Evolutionary conservation across 2,797 vertebrate genomes (phyloP).

Genomic region (Antrozous pallidus): DNA sequence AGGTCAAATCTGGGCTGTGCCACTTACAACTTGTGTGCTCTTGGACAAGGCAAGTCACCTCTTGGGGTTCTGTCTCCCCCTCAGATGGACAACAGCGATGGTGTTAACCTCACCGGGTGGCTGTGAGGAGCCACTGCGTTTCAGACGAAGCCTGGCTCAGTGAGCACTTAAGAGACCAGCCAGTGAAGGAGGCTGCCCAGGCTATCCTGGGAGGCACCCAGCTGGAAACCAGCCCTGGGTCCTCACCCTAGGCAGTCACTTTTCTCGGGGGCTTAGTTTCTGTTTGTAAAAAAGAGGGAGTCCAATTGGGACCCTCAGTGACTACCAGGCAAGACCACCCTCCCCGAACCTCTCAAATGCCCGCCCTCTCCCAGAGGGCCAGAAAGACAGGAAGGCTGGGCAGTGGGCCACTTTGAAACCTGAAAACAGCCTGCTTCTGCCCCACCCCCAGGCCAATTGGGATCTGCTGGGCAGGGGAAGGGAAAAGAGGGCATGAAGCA

Average conservation of each 20-base stretch:
- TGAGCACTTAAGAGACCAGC: neutral
- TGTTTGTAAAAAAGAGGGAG: neutral
- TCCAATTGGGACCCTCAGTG: neutral
- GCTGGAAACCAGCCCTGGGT: neutral
- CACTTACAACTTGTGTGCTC: neutral
- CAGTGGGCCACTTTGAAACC: neutral
- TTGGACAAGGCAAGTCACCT: neutral
- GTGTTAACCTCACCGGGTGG: neutral
- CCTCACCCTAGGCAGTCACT: neutral
- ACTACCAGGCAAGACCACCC: neutral
- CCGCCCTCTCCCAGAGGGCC: neutral
- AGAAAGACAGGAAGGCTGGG: neutral
- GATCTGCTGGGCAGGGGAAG: neutral
- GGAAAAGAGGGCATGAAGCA: neutral
- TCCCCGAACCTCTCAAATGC: neutral
- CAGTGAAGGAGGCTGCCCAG: neutral
- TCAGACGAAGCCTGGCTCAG: neutral
- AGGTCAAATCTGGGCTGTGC: neutral
- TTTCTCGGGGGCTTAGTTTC: neutral
- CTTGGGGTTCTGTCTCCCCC: neutral
- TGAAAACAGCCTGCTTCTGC: neutral
- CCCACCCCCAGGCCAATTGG: neutral
- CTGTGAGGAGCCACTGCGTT: neutral
- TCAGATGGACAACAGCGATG: neutral
- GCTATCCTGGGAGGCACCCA: neutral